A percentile compares a stretch with the other conserved stretches of the same genome.
These are phyloP conservation scores for Halisarca cf. caerulea DNA, from an alignment of 37 sponge, comb jelly and placozoan species.

Conservation along the genomic window DNA sequence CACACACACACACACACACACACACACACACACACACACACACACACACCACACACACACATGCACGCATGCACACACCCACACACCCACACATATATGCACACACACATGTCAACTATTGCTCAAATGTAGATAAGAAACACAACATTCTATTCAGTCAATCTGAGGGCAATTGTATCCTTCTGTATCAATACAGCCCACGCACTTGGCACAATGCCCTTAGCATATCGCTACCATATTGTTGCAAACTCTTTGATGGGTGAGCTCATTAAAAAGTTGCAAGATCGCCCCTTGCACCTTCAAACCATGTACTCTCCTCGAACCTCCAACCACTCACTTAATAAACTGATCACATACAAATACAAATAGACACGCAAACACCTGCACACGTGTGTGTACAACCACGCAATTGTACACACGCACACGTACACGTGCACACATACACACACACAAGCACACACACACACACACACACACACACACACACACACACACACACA, in stretches of 20 bases:
- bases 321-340: too few relatives aligned
- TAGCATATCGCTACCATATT: neutral
- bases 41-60: neutral
- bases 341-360: slow-evolving; percentile 40
- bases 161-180: neutral
- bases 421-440: slow-evolving; percentile 51
- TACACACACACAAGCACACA: slow-evolving; percentile 60
- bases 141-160: too few relatives aligned
- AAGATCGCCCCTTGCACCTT: too few relatives aligned
- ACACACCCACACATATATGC: neutral
- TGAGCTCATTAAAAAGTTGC: too few relatives aligned
- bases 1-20: neutral
- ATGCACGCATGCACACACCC: neutral
- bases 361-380: slow-evolving; percentile 23
- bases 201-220: neutral
- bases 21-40: neutral
- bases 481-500: slow-evolving; percentile 46
- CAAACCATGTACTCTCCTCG: too few relatives aligned
- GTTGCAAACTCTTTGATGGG: too few relatives aligned
- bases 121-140: too few relatives aligned
- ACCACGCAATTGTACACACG: neutral
- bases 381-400: too few relatives aligned
- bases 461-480: slow-evolving; percentile 59
- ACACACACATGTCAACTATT: neutral
- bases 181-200: neutral